Conservation (phyloP, 2,888 invertebrate genomes). For the Eumerus sabulonum region DNA sequence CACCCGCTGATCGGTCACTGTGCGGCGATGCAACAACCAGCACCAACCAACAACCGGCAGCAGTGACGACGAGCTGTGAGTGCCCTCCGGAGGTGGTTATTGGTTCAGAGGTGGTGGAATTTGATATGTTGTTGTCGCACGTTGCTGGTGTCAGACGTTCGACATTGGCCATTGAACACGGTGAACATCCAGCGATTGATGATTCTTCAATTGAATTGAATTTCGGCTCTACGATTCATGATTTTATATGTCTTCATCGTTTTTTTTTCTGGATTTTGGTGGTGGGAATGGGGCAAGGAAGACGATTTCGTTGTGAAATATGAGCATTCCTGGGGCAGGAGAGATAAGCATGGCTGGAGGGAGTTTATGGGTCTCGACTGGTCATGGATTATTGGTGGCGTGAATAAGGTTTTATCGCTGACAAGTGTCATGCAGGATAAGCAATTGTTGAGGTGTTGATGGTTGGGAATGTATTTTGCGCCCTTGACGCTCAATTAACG, state of each 20-base stretch:
- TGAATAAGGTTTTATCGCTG: constrained; percentile 36
- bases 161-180: constrained; percentile 1
- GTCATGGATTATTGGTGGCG: constrained; percentile 30
- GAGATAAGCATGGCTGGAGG: background rate
- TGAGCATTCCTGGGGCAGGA: constrained; percentile 29
- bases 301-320: constrained; percentile 35
- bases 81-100: constrained; percentile 2
- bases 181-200: constrained; percentile 35
- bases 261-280: constrained; percentile 10
- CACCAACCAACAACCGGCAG: constrained; percentile 3
- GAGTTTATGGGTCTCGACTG: constrained; percentile 24
- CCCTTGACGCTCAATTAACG: no score
- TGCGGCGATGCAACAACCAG: no score
- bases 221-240: constrained; percentile 39
- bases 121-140: constrained; percentile 45
- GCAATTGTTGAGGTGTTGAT: constrained; percentile 8
- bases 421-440: constrained; percentile 19
- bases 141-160: constrained; percentile 38
- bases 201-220: constrained; percentile 51
- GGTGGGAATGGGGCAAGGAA: constrained; percentile 3
- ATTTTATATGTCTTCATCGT: constrained; percentile 55
- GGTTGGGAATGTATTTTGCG: background rate
- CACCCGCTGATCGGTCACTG: constrained; percentile 46
- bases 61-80: no score
- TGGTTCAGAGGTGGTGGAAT: constrained; percentile 51